phyloP scores from a whole-genome alignment of 2,888 invertebrate species.

The Drosophila glabriapex region DNA sequence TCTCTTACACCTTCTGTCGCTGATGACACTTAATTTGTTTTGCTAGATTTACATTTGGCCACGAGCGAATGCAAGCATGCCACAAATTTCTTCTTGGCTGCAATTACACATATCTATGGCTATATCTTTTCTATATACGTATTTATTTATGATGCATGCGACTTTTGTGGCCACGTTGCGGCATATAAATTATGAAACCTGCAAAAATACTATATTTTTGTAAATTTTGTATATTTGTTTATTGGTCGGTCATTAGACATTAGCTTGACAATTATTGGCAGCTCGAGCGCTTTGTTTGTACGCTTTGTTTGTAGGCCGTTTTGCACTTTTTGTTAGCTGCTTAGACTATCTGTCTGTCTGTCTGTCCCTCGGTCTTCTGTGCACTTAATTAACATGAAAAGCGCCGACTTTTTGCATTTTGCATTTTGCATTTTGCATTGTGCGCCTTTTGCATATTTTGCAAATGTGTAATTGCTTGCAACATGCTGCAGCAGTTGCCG shows the following conservation, averaged over 20 bases:
- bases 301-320: slow-evolving; percentile 5
- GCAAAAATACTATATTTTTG: slow-evolving; percentile 1
- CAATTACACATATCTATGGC: slow-evolving; percentile 29
- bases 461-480: slow-evolving; percentile 57
- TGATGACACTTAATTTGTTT: slow-evolving; percentile 60
- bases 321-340: neutral
- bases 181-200: slow-evolving; percentile 68
- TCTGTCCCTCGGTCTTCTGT: no score
- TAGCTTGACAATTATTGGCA: slow-evolving; percentile 64
- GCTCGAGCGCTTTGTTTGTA: slow-evolving; percentile 34
- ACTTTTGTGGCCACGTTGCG: slow-evolving; percentile 57
- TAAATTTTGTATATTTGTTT: neutral
- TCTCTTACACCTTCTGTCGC: neutral
- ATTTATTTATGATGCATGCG: slow-evolving; percentile 68
- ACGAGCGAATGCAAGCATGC: slow-evolving; percentile 54
- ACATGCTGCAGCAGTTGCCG: slow-evolving; percentile 38
- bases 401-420: slow-evolving; percentile 60
- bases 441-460: slow-evolving; percentile 20
- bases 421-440: slow-evolving; percentile 23
- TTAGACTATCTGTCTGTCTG: neutral
- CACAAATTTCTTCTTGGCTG: slow-evolving; percentile 36
- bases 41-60: slow-evolving; percentile 57
- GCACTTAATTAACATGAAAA: slow-evolving; percentile 70
- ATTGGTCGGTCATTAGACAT: slow-evolving; percentile 16
- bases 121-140: slow-evolving; percentile 24